Percentiles rank a stretch among this genome's conserved stretches.
Evolutionary conservation across 2,888 invertebrate species (phyloP).

Genomic region (Parnassius mnemosyne): DNA sequence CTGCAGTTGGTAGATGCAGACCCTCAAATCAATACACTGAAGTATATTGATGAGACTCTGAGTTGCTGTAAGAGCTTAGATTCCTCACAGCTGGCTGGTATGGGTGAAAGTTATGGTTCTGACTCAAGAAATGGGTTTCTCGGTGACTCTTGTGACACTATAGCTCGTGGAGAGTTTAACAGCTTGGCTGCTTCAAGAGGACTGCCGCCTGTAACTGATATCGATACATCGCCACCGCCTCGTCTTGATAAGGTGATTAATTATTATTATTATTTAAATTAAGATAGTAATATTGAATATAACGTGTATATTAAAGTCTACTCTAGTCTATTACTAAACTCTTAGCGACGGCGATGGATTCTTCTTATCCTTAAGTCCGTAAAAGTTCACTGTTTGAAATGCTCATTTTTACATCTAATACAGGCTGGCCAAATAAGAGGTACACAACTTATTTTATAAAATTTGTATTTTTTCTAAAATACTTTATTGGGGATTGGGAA

Average conservation of each 20-base stretch:
- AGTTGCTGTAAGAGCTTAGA: conserved; percentile 76
- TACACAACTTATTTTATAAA: too few relatives aligned
- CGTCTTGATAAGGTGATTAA: conserved; percentile 56
- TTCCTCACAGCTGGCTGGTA: conserved; percentile 69
- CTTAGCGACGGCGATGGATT: too few relatives aligned
- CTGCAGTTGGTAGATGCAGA: conserved; percentile 71
- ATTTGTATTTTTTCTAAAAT: too few relatives aligned
- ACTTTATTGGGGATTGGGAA: too few relatives aligned
- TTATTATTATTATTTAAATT: too few relatives aligned
- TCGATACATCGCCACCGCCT: conserved; percentile 62
- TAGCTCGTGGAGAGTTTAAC: conserved; percentile 67
- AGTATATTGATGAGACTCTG: conserved; percentile 82
- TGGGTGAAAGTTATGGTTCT: conserved; percentile 75
- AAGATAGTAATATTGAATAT: too few relatives aligned
- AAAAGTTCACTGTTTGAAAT: too few relatives aligned
- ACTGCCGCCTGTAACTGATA: conserved; percentile 48
- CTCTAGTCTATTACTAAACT: too few relatives aligned
- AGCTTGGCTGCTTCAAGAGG: conserved; percentile 53
- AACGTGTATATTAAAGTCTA: too few relatives aligned
- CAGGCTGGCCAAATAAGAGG: too few relatives aligned
- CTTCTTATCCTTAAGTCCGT: too few relatives aligned
- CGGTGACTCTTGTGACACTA: conserved; percentile 71
- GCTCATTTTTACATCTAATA: too few relatives aligned
- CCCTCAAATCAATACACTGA: conserved; percentile 80
- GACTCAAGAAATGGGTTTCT: conserved; percentile 64